Evolutionary conservation across 35 echinoderm and acorn worm genomes (phyloP).

Genomic region (Apostichopus parvimensis): DNA sequence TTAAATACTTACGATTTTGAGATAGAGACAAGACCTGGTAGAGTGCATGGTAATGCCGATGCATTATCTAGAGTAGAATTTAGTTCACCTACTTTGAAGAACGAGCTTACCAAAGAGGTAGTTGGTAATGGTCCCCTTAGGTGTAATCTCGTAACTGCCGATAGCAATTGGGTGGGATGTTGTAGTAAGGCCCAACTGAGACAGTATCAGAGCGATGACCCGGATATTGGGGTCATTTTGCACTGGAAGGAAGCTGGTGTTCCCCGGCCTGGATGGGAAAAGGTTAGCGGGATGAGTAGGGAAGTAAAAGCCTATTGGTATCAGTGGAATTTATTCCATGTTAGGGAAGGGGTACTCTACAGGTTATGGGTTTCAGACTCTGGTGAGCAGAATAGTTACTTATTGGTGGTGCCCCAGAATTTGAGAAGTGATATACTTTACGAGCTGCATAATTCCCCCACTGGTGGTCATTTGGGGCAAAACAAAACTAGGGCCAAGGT

Average conservation of each 20-base stretch:
- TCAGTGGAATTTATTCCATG: conserved; percentile 8
- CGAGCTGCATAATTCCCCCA: conserved; percentile 4
- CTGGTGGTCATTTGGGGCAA: conserved; percentile 41
- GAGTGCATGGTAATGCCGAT: no score
- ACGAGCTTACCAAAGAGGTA: no score
- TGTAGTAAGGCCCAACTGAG: background rate
- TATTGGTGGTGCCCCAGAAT: conserved; percentile 3
- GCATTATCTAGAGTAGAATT: no score
- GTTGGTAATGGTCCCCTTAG: no score
- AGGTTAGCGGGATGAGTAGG: background rate
- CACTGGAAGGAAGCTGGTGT: background rate
- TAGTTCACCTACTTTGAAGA: no score
- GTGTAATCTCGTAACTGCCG: background rate
- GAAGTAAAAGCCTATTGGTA: conserved; percentile 19
- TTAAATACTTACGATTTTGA: no score
- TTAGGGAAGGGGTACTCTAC: conserved; percentile 18
- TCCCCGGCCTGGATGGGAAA: background rate
- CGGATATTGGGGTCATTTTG: background rate
- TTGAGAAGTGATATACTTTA: conserved; percentile 16
- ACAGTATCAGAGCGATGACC: background rate
- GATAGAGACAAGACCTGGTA: no score
- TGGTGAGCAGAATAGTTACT: conserved; percentile 5
- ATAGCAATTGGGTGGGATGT: background rate
- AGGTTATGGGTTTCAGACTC: conserved; percentile 26
- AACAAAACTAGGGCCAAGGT: conserved; percentile 32